Conservation (phyloP, 2,113 vertebrate genomes). For the Cercopithecus mona region DNA sequence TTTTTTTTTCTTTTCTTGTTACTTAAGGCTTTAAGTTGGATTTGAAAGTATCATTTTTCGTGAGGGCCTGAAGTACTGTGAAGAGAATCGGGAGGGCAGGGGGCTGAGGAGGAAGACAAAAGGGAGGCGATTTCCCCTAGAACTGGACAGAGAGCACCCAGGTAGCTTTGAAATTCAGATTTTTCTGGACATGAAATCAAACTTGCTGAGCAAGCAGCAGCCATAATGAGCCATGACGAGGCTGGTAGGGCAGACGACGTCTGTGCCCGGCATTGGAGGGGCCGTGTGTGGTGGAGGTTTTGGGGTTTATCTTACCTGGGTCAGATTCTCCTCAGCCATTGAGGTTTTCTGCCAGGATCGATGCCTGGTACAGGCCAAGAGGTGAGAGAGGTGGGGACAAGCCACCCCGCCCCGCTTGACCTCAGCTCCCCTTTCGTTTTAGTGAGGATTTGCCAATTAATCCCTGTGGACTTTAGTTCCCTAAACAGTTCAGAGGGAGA, state of each 20-base stretch:
- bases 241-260: rapidly evolving
- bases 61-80: neutral
- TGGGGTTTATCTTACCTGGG: neutral
- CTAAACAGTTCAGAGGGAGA: neutral
- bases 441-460: neutral
- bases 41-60: neutral
- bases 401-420: neutral
- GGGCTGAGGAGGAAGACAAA: neutral
- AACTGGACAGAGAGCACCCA: neutral
- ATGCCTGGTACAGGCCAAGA: neutral
- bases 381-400: neutral
- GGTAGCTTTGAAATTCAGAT: neutral
- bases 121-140: neutral
- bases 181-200: neutral
- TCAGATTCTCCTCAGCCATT: neutral
- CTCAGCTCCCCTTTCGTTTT: neutral
- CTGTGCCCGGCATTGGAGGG: neutral
- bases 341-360: neutral
- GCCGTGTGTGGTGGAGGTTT: neutral
- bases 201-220: neutral
- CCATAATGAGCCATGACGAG: neutral
- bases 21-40: neutral
- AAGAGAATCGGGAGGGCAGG: neutral
- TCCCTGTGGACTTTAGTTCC: neutral
- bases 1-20: neutral